Evolutionary conservation across 2,797 vertebrate species (phyloP).

Genomic region (Eulemur albifrons): DNA sequence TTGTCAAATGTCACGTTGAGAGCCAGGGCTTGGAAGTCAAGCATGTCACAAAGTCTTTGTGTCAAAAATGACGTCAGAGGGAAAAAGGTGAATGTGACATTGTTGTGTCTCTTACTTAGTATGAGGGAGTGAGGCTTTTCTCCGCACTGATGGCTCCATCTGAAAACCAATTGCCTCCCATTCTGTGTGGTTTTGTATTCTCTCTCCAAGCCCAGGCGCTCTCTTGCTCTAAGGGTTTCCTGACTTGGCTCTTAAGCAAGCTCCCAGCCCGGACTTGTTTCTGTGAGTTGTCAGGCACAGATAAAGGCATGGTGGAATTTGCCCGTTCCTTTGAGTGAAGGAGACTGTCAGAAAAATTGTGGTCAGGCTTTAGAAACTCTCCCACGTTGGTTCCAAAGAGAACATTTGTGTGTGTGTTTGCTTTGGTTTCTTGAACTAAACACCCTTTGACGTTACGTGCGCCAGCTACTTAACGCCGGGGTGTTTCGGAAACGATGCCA

Average conservation of each 20-base stretch:
- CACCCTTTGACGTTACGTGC: conserved; percentile 63
- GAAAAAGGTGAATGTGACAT: conserved; percentile 35
- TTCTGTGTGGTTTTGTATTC: not conserved
- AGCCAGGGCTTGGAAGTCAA: conserved; percentile 26
- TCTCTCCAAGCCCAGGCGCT: not conserved
- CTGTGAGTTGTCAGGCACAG: conserved; percentile 48
- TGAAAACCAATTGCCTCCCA: conserved; percentile 44
- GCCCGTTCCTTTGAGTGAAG: conserved; percentile 39
- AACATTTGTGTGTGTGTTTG: conserved; percentile 75
- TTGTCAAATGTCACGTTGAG: not conserved
- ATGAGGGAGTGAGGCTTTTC: not conserved
- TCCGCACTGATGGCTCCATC: not conserved
- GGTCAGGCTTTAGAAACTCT: conserved; percentile 74
- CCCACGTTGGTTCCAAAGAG: conserved; percentile 63
- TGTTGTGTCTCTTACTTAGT: conserved; percentile 14
- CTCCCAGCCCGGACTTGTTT: conserved; percentile 49
- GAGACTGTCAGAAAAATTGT: conserved; percentile 62
- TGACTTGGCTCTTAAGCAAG: conserved; percentile 65
- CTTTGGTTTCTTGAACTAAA: conserved; percentile 75
- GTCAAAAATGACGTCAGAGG: conserved; percentile 35
- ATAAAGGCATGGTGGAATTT: conserved; percentile 61
- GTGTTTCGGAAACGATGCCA: conserved; percentile 75
- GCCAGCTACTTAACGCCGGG: conserved; percentile 62
- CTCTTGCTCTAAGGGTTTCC: conserved; percentile 9
- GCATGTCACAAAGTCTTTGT: conserved; percentile 37